Base-by-base conservation (phyloP, 2,888 invertebrate species). In the Patella depressa region DNA sequence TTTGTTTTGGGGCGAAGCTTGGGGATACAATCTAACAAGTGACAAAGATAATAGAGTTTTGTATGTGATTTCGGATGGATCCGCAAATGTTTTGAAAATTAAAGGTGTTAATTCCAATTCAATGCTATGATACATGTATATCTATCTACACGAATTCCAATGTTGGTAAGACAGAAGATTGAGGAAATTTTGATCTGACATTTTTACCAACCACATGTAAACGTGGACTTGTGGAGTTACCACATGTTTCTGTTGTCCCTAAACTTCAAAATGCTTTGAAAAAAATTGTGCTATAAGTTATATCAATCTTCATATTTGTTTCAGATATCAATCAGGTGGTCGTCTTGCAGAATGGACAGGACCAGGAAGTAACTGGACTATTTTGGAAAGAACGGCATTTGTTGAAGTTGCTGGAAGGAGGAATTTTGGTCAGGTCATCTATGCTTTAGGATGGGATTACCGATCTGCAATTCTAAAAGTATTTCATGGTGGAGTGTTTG, bases 321-420 rank as follows among this genome's bases (percentile, higher is more conserved):
- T 11, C 73, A 83, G 83, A 4, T 12, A 59, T 5, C 78, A 79
- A 55, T 79, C 81, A 19, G 83, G 83, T 9, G 83, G 83, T 15
- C 74, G 82, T 5, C 78, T 83, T 19, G 83, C 83, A 3, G 82
- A 83, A 57, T 83, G 83, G 83, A 72, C 71, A 70, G 83, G 83
- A 14, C 82, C 81, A 15, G 82, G 79, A 0, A 70, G 12, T 53
- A 76, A 81, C 73, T 82, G 83, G 83, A 81, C 78, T 19, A 82
- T 83, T 29, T 71, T 82, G 65, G 81, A 72, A 17, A 45, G 54
- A n/a, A 83, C 83, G 9, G 83, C 83, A 5, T 83, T 83, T 73
- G 83, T 83, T n/a, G 83, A 83, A 74, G 82, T 83, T 17, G 78
- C 82, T 7, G 83, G 83, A 14, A 77, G 83, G 14, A 78, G 82